phyloP scores from a whole-genome alignment of 2,888 invertebrate species.

The Plebejus anna region DNA sequence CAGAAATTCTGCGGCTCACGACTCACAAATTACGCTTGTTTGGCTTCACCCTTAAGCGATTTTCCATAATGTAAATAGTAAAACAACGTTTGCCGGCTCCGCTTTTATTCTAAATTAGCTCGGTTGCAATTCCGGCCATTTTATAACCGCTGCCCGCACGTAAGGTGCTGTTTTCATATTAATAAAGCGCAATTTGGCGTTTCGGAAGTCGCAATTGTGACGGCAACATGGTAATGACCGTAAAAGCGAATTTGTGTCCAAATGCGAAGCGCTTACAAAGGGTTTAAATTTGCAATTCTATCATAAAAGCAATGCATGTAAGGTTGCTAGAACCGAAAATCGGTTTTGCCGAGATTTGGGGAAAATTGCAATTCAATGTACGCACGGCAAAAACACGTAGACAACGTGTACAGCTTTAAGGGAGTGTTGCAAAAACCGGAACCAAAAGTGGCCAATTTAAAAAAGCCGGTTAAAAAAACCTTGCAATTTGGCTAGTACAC shows the following conservation, averaged over 20 bases:
- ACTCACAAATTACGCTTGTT: no score
- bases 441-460: no score
- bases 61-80: not conserved
- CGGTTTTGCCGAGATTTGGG: not conserved
- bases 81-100: not conserved
- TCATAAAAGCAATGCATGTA: slow-evolving; percentile 60
- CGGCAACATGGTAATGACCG: slow-evolving; percentile 71
- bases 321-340: not conserved
- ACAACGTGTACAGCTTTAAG: no score
- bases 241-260: slow-evolving; percentile 78
- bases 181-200: slow-evolving; percentile 47
- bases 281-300: slow-evolving; percentile 79
- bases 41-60: not conserved
- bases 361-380: not conserved
- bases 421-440: no score
- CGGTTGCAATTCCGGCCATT: not conserved
- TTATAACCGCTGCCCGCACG: not conserved
- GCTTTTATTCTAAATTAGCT: not conserved
- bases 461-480: no score
- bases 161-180: slow-evolving; percentile 38
- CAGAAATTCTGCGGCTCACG: no score
- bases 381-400: not conserved
- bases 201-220: slow-evolving; percentile 67
- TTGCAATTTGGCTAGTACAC: no score
- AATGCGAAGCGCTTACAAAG: slow-evolving; percentile 76